Evolutionary conservation across 64 coral and sea anemone species (phyloP).

Genomic region (Dendrophyllia cribrosa): DNA sequence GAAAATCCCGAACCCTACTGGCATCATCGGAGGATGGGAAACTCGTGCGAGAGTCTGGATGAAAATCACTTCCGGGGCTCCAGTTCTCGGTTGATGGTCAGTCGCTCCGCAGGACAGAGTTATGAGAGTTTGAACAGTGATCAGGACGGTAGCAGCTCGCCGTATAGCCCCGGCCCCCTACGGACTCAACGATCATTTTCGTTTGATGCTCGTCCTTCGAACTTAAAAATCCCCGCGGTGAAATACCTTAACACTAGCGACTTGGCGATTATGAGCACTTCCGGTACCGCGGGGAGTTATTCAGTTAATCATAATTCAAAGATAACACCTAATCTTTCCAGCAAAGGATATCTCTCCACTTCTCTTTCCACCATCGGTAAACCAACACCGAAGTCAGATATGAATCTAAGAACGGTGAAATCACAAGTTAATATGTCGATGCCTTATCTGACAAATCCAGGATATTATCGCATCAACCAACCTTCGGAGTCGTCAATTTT

Average conservation of each 20-base stretch:
- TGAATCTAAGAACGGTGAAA: constrained; percentile 56
- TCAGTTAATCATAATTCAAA: constrained; percentile 79
- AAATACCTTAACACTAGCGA: constrained; percentile 89
- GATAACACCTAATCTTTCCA: constrained; percentile 57
- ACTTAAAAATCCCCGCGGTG: constrained; percentile 42
- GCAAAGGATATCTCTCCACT: constrained; percentile 75
- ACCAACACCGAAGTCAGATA: constrained; percentile 29
- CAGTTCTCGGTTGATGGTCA: constrained; percentile 47
- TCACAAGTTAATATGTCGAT: constrained; percentile 71
- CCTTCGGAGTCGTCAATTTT: constrained; percentile 48
- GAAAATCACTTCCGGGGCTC: constrained; percentile 45
- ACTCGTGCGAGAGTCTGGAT: constrained; percentile 70
- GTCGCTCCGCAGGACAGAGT: constrained; percentile 57
- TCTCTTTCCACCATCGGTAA: constrained; percentile 57
- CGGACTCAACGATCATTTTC: constrained; percentile 67
- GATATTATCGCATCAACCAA: constrained; percentile 48
- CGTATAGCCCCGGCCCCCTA: constrained; percentile 54
- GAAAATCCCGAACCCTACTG: constrained; percentile 72
- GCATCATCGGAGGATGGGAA: constrained; percentile 52
- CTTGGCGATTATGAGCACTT: constrained; percentile 84
- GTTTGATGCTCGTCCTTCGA: constrained; percentile 34
- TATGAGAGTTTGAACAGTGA: constrained; percentile 88
- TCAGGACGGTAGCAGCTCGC: constrained; percentile 58
- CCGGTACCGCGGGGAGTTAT: constrained; percentile 83
- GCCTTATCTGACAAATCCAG: constrained; percentile 62